Evolutionary conservation across 2,797 vertebrate species (phyloP), one percentile per base, ranked within the genome.

Genomic region (Semotilus atromaculatus): DNA sequence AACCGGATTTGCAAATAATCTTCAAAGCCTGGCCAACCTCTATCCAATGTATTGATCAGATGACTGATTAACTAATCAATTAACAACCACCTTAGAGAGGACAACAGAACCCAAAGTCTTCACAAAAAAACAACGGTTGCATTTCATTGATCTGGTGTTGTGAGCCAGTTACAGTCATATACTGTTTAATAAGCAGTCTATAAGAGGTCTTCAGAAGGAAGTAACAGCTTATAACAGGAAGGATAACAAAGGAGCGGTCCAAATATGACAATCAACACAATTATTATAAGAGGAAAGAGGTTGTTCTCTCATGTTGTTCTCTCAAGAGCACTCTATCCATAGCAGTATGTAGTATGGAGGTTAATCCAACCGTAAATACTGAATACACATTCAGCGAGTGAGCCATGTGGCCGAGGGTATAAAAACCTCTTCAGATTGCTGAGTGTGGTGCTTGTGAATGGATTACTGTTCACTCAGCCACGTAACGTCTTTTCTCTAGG

Each of bases 401-500:
- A 84, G 78, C 85, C 55, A 81, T 84, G 82, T 67, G 84, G 81
- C 72, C 34, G 34, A 70, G 74, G 51, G 71, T 72, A 62, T 82
- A 83, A 90, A 87, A 74, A 85, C 89, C 88, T 88, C 90, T 90
- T 86, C 78, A 86, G 79, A 79, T 88, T 81, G 80, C 88, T 87
- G 87, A 90, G 66, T 70, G 36, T 38, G 58, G 70, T 45, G 71
- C 85, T 86, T 88, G 83, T 87, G 87, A 90, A 87, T 89, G 90
- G 87, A 90, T 89, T 88, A 88, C 83, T 87, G 89, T 86, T 87
- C 82, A 78, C 83, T 90, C 90, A 90, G 88, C 86, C 87, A 88
- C 64, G 29, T 90, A 91, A 91, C 87, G 53, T 81, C 84, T 87
- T 60, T 90, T 90, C 82, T 90, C 53, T 87, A 60, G 40, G 51